These are phyloP conservation scores for Stenurella melanura DNA, from an alignment of 2,888 invertebrate genomes.

Conservation along the genomic window DNA sequence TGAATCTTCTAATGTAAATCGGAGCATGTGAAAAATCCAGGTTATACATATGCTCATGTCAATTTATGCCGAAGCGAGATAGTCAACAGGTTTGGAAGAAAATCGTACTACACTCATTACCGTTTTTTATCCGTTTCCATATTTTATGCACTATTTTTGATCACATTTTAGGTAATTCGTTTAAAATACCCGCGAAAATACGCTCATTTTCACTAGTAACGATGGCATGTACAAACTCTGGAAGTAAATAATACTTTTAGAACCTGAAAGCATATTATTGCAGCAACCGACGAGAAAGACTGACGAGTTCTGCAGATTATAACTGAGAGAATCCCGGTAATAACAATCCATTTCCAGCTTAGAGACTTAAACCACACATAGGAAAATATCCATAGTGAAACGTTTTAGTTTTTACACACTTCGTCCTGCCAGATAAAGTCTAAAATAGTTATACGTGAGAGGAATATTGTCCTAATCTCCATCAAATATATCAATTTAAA, in stretches of 20 bases:
- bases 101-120: too few species aligned
- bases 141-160: too few species aligned
- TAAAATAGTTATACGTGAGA: slow-evolving; percentile 38
- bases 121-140: too few species aligned
- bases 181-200: background rate
- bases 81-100: too few species aligned
- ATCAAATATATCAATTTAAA: slow-evolving; percentile 36
- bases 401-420: slow-evolving; percentile 40
- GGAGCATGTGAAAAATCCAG: too few species aligned
- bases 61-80: too few species aligned
- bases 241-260: slow-evolving; percentile 43
- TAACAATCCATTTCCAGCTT: slow-evolving; percentile 62
- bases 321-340: slow-evolving; percentile 51
- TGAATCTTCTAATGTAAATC: too few species aligned
- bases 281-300: slow-evolving; percentile 49
- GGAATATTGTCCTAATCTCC: slow-evolving; percentile 36
- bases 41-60: too few species aligned
- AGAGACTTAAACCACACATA: slow-evolving; percentile 44
- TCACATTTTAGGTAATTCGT: background rate
- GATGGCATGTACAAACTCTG: background rate
- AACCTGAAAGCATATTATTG: slow-evolving; percentile 55
- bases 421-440: slow-evolving; percentile 17
- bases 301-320: slow-evolving; percentile 60
- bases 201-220: background rate
- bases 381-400: slow-evolving; percentile 43